Percentiles rank a stretch among this genome's conserved stretches.
Evolutionary conservation across 2,113 vertebrate species (phyloP).

Genomic region (Salvator merianae): DNA sequence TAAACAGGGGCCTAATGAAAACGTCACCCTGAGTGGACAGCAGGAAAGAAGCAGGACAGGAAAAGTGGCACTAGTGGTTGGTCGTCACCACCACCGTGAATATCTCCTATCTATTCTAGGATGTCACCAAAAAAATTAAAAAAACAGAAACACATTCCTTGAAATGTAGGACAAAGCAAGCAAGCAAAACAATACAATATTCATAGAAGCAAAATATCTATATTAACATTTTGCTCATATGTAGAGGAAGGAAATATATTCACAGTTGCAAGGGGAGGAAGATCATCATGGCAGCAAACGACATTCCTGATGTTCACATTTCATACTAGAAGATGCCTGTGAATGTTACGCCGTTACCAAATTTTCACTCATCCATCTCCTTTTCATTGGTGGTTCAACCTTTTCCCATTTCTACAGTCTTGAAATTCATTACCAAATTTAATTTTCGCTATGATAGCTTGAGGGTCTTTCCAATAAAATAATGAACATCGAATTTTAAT

Average conservation of each 20-base stretch:
- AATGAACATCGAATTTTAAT: background rate
- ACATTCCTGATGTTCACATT: background rate
- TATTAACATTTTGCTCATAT: background rate
- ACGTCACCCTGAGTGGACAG: constrained; percentile 51
- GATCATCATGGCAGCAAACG: background rate
- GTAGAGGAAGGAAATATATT: no score
- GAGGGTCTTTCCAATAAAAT: background rate
- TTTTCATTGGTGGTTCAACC: background rate
- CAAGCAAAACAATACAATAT: background rate
- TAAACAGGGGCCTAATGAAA: constrained; percentile 56
- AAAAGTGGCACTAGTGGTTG: background rate
- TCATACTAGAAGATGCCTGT: background rate
- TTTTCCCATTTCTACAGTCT: no score
- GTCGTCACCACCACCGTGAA: background rate
- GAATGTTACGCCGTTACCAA: background rate
- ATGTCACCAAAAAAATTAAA: no score
- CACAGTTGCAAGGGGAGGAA: no score
- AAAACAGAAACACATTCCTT: background rate
- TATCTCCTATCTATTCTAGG: background rate
- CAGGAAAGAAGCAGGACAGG: no score
- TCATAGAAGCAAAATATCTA: background rate
- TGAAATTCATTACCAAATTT: background rate
- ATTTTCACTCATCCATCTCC: background rate
- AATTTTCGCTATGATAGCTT: background rate
- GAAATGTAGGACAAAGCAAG: background rate